Evolutionary conservation across 2,888 invertebrate species (phyloP), one percentile per base, ranked within the genome.

Genomic region (Anticlea derivata): DNA sequence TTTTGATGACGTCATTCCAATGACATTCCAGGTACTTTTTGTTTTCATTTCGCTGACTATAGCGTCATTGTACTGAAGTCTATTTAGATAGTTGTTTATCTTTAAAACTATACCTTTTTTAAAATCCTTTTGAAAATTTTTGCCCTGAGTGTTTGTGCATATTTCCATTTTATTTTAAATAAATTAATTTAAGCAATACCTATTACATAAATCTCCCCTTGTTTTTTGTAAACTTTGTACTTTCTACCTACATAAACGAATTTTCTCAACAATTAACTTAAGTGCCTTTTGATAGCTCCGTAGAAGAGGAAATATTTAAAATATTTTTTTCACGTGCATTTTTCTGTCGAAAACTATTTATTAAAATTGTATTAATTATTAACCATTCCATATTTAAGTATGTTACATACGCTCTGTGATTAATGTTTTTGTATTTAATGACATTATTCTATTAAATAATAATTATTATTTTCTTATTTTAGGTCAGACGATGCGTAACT

Each of bases 351-450:
- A 60, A 66, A 65, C 67, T 75, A 78, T 81, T 78, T 76, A 75
- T 73, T 58, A 68, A 65, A 45, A 44, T 37, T 8, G 41, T 26
- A 47, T 46, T 46, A 68, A 66, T 65, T n/a, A n/a, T n/a, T 73
- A 74, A 80, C 83, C 88, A 89, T 89, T 89, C 87, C 88, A 84
- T 78, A 73, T 72, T 70, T 78, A 78, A 38, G 17, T 58, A 75
- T 75, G 68, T 73, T 70, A 78, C 78, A 77, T 79, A 78, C 69
- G 78, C 75, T 77, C 83, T 87, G 87, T 87, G 86, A 87, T 87
- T 86, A 81, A 86, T 81, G 70, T 69, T 73, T 73, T 70, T 66
- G 66, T 68, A 61, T 66, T 63, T 67, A 70, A 54, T 73, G 78
- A 78, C 76, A 77, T 83, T n/a, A n/a, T n/a, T n/a, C 80, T 78